phyloP scores from a whole-genome alignment of 2,113 vertebrate genomes.

The Cephalopterus ornatus region DNA sequence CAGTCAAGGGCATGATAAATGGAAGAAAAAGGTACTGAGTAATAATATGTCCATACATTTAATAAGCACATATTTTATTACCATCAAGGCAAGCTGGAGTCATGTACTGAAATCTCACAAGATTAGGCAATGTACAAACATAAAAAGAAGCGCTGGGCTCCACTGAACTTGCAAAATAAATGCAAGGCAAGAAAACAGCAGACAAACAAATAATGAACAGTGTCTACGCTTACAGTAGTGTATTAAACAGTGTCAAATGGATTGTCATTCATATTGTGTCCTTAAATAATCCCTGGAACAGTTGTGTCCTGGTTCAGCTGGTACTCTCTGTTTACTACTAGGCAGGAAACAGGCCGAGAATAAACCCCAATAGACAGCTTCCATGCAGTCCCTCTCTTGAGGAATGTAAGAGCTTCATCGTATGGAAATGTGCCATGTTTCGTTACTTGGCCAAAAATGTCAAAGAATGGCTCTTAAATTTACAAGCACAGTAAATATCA shows the following conservation, averaged over 20 bases:
- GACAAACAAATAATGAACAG: not conserved
- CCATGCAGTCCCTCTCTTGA: not conserved
- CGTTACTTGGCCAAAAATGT: not conserved
- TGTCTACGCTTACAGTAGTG: not conserved
- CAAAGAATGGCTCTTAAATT: not conserved
- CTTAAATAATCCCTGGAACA: not conserved
- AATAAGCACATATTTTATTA: not conserved
- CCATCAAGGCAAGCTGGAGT: not conserved
- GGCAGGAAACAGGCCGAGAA: not conserved
- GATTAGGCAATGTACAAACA: not conserved
- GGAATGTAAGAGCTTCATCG: not conserved
- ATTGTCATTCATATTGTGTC: not conserved
- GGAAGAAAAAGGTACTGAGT: not conserved
- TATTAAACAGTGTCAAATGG: not conserved
- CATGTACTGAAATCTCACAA: not conserved
- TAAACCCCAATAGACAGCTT: not conserved
- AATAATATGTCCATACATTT: not conserved
- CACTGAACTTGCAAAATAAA: not conserved
- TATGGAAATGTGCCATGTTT: rapidly evolving
- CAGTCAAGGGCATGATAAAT: not conserved
- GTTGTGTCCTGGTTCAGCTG: not conserved
- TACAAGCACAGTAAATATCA: not conserved
- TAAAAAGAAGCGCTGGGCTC: not conserved
- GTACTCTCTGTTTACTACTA: not conserved
- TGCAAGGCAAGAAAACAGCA: not conserved